phyloP scores from a whole-genome alignment of 2,888 invertebrate species.

The Meloe dianella region DNA sequence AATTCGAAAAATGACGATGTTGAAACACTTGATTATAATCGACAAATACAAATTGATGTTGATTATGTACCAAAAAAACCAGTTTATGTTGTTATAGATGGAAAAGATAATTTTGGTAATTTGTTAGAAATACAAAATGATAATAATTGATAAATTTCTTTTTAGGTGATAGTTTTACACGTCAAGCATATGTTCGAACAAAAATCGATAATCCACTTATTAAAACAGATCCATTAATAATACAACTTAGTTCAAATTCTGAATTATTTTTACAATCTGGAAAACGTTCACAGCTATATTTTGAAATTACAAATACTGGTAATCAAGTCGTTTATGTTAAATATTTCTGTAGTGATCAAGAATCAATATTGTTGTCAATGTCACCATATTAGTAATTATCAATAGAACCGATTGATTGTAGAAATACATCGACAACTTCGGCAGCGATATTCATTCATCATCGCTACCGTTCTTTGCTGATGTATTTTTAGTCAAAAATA shows the following conservation, averaged over 20 bases:
- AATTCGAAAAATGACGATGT: neutral
- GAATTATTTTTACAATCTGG: constrained; percentile 58
- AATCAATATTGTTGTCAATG: constrained; percentile 65
- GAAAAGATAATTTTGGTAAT: constrained; percentile 49
- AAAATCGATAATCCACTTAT: constrained; percentile 37
- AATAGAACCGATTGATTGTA: neutral
- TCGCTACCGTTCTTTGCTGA: neutral
- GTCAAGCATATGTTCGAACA: constrained; percentile 44
- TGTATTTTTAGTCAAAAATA: constrained; percentile 24
- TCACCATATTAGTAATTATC: constrained; percentile 63
- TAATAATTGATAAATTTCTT: constrained; percentile 13
- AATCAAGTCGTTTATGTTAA: constrained; percentile 63
- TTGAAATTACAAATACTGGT: constrained; percentile 77
- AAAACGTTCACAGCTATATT: constrained; percentile 62
- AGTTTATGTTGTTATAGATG: constrained; percentile 46
- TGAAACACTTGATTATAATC: constrained; percentile 3
- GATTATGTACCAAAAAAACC: constrained; percentile 38
- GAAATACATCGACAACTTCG: too few species aligned
- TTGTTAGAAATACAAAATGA: neutral
- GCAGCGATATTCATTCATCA: too few species aligned
- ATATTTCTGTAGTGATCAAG: constrained; percentile 68
- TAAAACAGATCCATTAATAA: constrained; percentile 44
- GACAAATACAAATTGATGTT: constrained; percentile 37
- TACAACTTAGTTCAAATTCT: constrained; percentile 61
- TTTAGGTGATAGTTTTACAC: constrained; percentile 47